Evolutionary conservation across 2,113 vertebrate genomes (phyloP), one percentile per base, ranked within the genome.

Genomic region (Pardalotus punctatus): DNA sequence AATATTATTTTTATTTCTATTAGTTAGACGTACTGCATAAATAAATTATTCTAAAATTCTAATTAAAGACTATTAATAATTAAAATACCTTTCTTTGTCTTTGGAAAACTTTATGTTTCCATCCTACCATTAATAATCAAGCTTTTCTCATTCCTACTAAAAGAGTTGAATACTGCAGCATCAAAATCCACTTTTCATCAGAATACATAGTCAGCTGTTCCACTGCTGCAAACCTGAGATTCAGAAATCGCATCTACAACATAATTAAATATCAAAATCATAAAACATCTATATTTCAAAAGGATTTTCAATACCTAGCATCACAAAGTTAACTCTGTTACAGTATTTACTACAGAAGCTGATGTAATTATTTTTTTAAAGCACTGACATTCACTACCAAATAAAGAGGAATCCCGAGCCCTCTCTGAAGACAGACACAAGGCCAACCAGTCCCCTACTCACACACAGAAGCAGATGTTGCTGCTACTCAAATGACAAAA

Each of bases 81-180:
- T 88, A 71, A 79, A 94, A 96, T 27, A 27, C 19, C 38, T 57
- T 91, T 54, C n/a, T 77, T 97, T 97, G 91, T 53, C 43, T 87
- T 65, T 27, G 31, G 53, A 51, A 88, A 93, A 66, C 48, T 60
- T 81, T 53, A 96, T 61, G 35, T 57, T 53, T 81, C 81, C 43
- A 69, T 77, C 62, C 43, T 36, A 53, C 23, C 31, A 91, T 48
- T 70, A 94, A 76, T 92, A 76, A 88, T 82, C 67, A 77, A 69
- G 67, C 31, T 67, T 88, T 33, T 80, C 27, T 69, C 29, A 36
- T 65, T 81, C 33, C 73, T 35, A 57, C 45, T 83, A 85, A 48
- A 29, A 81, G 64, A 90, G 22, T 21, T 81, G 60, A 93, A 81
- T 53, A 72, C 22, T 78, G 47, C 56, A 91, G 72, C 57, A 56